Evolutionary conservation across 2,888 invertebrate species (phyloP), one percentile per base, ranked within the genome.

Genomic region (Desoria tigrina): DNA sequence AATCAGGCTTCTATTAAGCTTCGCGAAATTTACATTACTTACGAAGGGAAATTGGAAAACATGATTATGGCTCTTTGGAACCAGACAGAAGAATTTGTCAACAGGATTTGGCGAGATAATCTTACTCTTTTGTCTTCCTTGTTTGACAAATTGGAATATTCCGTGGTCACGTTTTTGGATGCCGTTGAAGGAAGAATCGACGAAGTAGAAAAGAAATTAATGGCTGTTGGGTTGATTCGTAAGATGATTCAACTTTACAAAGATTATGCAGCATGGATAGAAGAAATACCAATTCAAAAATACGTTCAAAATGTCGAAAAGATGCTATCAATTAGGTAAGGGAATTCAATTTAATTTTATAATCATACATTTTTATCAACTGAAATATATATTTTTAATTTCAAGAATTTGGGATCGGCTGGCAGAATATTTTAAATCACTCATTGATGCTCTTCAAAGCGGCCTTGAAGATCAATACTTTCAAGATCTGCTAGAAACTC

Each of bases 261-360:
- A 53, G 75, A 76, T 23, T 79, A 78, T 63, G 65, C 73, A 1
- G 73, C 73, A 14, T 78, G 78, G 78, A 59, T 78, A 18, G 77
- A 78, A 61, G 78, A 78, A 63, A 67, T 78, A n/a, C 77, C 78
- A n/a, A 66, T 78, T 27, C 74, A 77, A 55, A 77, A 77, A 14
- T 77, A 77, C 58, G 58, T 78, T 4, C 71, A 74, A 11, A 61
- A 66, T 6, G 50, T 74, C 27, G 62, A 67, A 28, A 66, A 66
- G n/a, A 69, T 74, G 26, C 57, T 77, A n/a, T 71, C 64, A 23
- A 50, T 69, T 6, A 68, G 66, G 76, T 75, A 67, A 67, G 63
- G 32, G 2, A 53, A 18, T 49, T n/a, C n/a, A n/a, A n/a, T 11
- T 11, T n/a, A n/a, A n/a, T n/a, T n/a, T n/a, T n/a, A n/a, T n/a